Base-by-base conservation (phyloP, 2,888 invertebrate genomes). In the Aquatica leii region DNA sequence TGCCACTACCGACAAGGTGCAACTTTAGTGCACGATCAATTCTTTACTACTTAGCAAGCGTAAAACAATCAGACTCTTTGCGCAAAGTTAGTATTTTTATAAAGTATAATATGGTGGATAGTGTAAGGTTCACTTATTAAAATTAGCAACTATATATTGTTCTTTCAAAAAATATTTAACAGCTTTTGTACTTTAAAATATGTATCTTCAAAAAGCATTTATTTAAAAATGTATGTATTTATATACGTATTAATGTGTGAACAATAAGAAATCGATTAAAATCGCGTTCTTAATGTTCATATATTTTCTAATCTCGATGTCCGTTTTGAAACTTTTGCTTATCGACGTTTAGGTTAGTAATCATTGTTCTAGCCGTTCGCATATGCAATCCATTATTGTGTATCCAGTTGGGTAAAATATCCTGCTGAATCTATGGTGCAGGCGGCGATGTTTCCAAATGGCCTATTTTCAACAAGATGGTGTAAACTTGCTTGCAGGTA, bases 401-500 rank as follows among this genome's bases (percentile, higher is more conserved):
- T 74, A 75, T 76, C 73, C 76, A 75, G 76, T 75, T 74, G 75
- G 75, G 74, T 75, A 68, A 73, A 67, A 73, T 69, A 68, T 73
- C 77, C 78, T 76, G 79, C 80, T 80, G 80, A 80, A 80, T 80
- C 80, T 75, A 78, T 77, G 80, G 80, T 80, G 78, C 80, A 78
- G 77, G 78, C 78, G 78, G 79, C 77, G 78, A 79, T 78, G 80
- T 80, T 80, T 80, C 80, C 80, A 79, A 77, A 79, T 77, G 80
- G 80, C 80, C 80, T 80, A 80, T 78, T 63, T 66, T 76, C 75
- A 76, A 73, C 75, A 74, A 72, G 70, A 75, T 70, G 74, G 73
- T 70, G 74, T 73, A 73, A 70, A 72, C 74, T 74, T 74, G 70
- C 52, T 24, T 53, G 35, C 50, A 55, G 62, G 49, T 55, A 49